phyloP scores from a whole-genome alignment of 1,140 invertebrate species.

The Drosophila burlai region DNA sequence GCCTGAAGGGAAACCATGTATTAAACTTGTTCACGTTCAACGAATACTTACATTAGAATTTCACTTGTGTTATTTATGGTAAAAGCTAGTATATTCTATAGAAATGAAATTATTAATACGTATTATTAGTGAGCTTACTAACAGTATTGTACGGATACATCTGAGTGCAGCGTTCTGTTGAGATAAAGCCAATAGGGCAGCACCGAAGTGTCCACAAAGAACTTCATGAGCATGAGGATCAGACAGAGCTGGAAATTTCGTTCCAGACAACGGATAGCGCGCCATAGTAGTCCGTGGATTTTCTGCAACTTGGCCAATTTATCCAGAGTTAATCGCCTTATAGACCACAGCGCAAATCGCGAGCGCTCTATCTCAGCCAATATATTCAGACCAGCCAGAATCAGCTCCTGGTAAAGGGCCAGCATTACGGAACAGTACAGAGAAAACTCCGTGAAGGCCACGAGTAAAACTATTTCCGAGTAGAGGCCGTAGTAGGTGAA shows the following conservation, averaged over 20 bases:
- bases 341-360: conserved; percentile 19
- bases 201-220: conserved; percentile 43
- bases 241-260: conserved; percentile 52
- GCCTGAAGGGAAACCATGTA: background rate
- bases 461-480: conserved; percentile 51
- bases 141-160: conserved; percentile 16
- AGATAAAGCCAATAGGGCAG: conserved; percentile 66
- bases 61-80: too few relatives aligned
- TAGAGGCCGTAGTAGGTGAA: conserved; percentile 40
- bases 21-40: too few relatives aligned
- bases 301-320: conserved; percentile 33
- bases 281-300: conserved; percentile 52
- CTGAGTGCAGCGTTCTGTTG: background rate
- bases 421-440: conserved; percentile 42
- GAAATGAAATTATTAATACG: background rate
- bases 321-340: conserved; percentile 22
- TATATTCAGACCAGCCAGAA: background rate
- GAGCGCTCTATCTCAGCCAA: conserved; percentile 37
- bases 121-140: conserved; percentile 3
- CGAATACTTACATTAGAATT: too few relatives aligned
- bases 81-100: too few relatives aligned
- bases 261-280: conserved; percentile 42
- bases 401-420: conserved; percentile 50
- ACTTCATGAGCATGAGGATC: conserved; percentile 34
- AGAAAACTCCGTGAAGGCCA: conserved; percentile 44